Conservation (phyloP, 2,797 vertebrate genomes). For the Semotilus atromaculatus region DNA sequence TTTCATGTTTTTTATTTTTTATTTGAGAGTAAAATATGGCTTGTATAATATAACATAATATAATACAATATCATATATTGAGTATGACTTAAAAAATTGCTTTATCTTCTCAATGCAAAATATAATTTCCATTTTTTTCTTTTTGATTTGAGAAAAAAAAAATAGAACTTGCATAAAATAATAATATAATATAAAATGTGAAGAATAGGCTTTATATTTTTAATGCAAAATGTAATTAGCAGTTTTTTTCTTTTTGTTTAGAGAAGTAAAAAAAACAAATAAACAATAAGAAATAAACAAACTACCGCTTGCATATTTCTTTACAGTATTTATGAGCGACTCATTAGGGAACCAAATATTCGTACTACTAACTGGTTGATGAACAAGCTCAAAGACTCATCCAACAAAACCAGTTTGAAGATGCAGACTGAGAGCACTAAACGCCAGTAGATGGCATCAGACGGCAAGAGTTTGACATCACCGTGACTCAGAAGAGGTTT, state of each 20-base stretch:
- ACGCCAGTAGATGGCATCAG: slow-evolving; percentile 45
- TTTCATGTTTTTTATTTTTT: neutral
- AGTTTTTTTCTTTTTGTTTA: neutral
- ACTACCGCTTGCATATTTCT: no score
- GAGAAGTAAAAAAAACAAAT: neutral
- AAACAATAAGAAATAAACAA: no score
- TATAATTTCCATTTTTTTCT: no score
- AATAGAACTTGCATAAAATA: no score
- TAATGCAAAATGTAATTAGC: neutral
- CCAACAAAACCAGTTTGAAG: neutral
- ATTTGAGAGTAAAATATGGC: no score
- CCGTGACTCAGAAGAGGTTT: neutral
- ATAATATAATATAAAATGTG: no score
- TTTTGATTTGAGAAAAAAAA: no score
- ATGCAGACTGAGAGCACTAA: neutral
- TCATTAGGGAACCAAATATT: neutral
- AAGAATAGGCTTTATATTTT: neutral
- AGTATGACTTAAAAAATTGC: neutral
- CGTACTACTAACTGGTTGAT: neutral
- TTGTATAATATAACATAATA: neutral
- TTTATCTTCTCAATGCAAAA: no score
- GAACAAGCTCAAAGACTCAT: neutral
- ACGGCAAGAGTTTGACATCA: slow-evolving; percentile 11
- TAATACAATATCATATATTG: neutral
- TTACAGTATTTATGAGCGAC: neutral